Conservation (phyloP, 1,140 invertebrate species). For the Chelonus insularis region DNA sequence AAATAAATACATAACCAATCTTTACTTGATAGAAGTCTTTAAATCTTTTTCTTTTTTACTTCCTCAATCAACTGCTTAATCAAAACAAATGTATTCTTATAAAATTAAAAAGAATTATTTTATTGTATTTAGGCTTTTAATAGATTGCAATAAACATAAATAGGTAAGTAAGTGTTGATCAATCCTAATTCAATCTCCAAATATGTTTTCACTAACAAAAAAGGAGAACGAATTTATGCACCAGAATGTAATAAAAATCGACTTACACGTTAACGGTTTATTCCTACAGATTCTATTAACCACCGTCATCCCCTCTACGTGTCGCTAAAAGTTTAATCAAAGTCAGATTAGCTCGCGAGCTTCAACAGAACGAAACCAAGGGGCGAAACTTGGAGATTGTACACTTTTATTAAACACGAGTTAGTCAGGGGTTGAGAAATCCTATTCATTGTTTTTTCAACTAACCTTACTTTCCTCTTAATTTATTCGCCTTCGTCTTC, state of each 20-base stretch:
- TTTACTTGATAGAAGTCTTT: too few relatives aligned
- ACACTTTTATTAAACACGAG: slow-evolving; percentile 36
- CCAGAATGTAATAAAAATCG: slow-evolving; percentile 57
- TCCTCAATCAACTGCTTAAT: too few relatives aligned
- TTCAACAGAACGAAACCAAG: slow-evolving; percentile 1
- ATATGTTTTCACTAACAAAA: slow-evolving; percentile 17
- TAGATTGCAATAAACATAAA: too few relatives aligned
- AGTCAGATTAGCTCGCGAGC: slow-evolving; percentile 55
- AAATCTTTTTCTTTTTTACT: too few relatives aligned
- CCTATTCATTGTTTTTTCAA: slow-evolving; percentile 20
- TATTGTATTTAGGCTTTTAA: too few relatives aligned
- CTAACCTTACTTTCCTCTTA: not conserved
- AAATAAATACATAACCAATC: too few relatives aligned
- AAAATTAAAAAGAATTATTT: too few relatives aligned
- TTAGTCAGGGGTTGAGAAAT: slow-evolving; percentile 34
- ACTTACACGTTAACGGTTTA: slow-evolving; percentile 44
- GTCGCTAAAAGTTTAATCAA: slow-evolving; percentile 61
- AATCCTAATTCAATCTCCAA: too few relatives aligned
- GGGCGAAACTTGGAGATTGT: slow-evolving; percentile 29
- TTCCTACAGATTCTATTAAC: slow-evolving; percentile 22
- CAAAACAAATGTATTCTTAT: too few relatives aligned
- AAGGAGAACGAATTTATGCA: slow-evolving; percentile 34
- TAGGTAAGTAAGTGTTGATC: too few relatives aligned
- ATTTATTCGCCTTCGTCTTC: not conserved
- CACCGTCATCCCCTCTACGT: slow-evolving; percentile 48